Conservation (phyloP, 2,888 invertebrate species). For the Noctua fimbriata region DNA sequence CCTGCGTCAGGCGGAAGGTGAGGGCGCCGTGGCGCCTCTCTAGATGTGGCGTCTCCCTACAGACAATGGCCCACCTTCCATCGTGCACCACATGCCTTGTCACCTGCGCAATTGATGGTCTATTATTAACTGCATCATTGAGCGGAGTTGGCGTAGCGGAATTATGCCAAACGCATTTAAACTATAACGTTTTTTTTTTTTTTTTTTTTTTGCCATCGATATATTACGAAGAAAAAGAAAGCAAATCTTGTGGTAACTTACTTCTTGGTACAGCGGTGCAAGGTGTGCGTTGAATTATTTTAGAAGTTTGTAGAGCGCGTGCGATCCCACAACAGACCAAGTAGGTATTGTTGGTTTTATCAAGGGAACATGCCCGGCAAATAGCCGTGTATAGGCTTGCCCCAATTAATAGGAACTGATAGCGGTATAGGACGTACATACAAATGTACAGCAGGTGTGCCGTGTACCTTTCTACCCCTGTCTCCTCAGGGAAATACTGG, state of each 20-base stretch:
- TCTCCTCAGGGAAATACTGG: conserved; percentile 44
- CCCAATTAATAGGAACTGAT: conserved; percentile 47
- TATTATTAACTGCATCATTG: background rate
- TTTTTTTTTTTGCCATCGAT: no score
- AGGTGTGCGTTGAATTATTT: background rate
- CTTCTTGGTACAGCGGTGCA: background rate
- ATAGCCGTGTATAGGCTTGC: conserved; percentile 5
- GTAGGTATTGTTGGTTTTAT: conserved; percentile 19
- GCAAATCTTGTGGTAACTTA: no score
- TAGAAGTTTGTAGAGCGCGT: background rate
- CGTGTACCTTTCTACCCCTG: conserved; percentile 25
- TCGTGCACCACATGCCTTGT: background rate
- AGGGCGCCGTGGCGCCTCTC: no score
- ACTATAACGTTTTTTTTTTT: no score
- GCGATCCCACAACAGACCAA: background rate
- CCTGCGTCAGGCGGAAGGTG: no score
- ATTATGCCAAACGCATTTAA: background rate
- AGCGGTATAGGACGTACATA: conserved; percentile 20
- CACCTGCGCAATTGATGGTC: background rate
- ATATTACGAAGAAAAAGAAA: background rate
- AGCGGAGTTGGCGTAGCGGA: background rate
- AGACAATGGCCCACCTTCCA: background rate
- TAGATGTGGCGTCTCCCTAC: background rate
- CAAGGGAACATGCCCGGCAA: conserved; percentile 22
- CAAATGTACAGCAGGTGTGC: conserved; percentile 36